Evolutionary conservation across 2,888 invertebrate genomes (phyloP), one percentile per base, ranked within the genome.

Genomic region (Aleiodes leptofemur): DNA sequence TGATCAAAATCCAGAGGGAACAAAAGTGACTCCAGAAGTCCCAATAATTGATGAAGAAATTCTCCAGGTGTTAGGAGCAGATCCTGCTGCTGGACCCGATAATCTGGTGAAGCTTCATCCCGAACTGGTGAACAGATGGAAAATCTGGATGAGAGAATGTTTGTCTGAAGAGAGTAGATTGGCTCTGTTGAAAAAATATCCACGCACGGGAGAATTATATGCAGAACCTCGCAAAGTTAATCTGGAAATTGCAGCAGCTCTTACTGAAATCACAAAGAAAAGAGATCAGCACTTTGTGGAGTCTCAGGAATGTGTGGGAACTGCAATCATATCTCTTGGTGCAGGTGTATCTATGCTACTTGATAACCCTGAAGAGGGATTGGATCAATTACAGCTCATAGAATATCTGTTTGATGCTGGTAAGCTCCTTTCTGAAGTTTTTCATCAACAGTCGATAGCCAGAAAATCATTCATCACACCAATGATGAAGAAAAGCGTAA

Each of bases 111-210:
- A 34, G 34, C 34, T 34, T 34, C 34, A 34, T 34, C 34, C 4
- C 4, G 16, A 14, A n/a, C 14, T 53, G 23, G 23, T 13, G 6
- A 53, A 11, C 31, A 34, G 31, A 34, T 85, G 81, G 77, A 81
- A 80, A 71, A 82, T 82, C 75, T 87, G 87, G 59, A 83, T 81
- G 68, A 83, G 80, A 72, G 80, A 78, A 14, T 85, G 73, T 8
- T 85, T 78, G 0, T 83, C 83, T 9, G 68, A 73, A 11, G 69
- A 71, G 5, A 57, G 57, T 56, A 31, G 66, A 31, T 76, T 73
- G 59, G 68, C 7, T 11, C 16, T 74, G 8, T 31, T 71, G 9
- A 73, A 77, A 59, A 69, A 68, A 51, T 77, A 73, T 14, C 48
- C 59, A 3, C 34, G 75, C 4, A 76, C 72, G 34, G 73, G 69